Evolutionary conservation across 2,797 vertebrate species (phyloP).

Genomic region (Chelidonichthys spinosus): DNA sequence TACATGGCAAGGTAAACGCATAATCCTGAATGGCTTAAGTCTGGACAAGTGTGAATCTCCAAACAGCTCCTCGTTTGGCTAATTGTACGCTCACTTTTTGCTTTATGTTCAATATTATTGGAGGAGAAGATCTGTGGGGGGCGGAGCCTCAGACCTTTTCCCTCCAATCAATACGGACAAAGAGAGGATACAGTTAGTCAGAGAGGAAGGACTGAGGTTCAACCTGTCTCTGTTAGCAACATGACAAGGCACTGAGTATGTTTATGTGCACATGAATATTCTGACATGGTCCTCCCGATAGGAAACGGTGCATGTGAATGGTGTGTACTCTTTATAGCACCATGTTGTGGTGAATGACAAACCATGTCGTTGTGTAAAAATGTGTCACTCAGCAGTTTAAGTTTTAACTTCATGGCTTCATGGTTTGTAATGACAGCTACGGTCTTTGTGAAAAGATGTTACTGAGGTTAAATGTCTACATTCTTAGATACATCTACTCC

Average conservation of each 20-base stretch:
- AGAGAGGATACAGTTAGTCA: conserved; percentile 28
- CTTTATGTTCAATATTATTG: conserved; percentile 21
- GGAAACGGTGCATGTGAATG: conserved; percentile 32
- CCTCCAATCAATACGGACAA: conserved; percentile 15
- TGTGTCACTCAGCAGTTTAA: not conserved
- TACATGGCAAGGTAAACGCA: conserved; percentile 81
- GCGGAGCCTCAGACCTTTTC: not conserved
- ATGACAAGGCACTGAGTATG: conserved; percentile 36
- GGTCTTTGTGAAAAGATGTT: not conserved
- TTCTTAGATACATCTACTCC: not conserved
- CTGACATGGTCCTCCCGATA: conserved; percentile 13
- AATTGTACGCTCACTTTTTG: conserved; percentile 21
- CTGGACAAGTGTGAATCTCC: conserved; percentile 59
- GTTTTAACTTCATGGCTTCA: not conserved
- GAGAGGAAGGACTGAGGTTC: conserved; percentile 58
- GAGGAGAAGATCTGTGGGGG: conserved; percentile 33
- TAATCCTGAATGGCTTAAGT: conserved; percentile 67
- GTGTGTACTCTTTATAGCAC: not conserved
- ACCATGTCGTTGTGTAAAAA: not conserved
- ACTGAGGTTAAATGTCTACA: not conserved
- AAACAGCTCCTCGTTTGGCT: conserved; percentile 45
- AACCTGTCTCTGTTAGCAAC: conserved; percentile 55
- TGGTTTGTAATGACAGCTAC: no score
- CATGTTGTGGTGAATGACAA: not conserved
- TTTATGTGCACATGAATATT: conserved; percentile 65